These are phyloP conservation scores for Caenorhabditis sp. DNA, from an alignment of 2,888 invertebrate species.

Conservation along the genomic window DNA sequence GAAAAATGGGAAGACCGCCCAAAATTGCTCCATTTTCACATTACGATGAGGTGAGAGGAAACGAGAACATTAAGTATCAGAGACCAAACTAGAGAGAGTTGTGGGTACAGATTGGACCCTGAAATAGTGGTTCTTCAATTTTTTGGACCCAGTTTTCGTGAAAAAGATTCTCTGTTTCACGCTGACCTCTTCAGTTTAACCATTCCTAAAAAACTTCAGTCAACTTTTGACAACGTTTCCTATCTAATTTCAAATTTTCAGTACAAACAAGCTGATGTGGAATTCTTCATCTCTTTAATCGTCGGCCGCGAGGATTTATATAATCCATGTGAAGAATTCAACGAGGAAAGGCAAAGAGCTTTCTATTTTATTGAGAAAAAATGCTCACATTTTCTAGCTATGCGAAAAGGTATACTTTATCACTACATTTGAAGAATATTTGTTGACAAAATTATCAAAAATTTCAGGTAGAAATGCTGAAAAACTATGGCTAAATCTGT, in stretches of 20 bases:
- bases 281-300: slow-evolving; percentile 31
- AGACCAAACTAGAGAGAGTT: not conserved
- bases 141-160: no score
- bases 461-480: slow-evolving; percentile 20
- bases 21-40: slow-evolving; percentile 27
- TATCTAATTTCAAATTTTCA: no score
- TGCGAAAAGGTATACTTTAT: slow-evolving; percentile 18
- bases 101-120: not conserved
- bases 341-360: slow-evolving; percentile 8
- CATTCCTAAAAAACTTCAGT: no score
- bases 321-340: slow-evolving; percentile 24
- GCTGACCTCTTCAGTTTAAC: no score
- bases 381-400: slow-evolving; percentile 25
- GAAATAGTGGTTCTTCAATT: no score
- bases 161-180: no score
- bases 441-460: no score
- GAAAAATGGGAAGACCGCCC: slow-evolving; percentile 27
- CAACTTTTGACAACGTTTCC: no score
- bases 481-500: slow-evolving; percentile 21
- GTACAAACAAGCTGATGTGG: slow-evolving; percentile 20
- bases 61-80: no score
- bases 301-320: slow-evolving; percentile 23
- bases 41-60: slow-evolving; percentile 10
- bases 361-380: slow-evolving; percentile 28
- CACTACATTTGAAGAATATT: no score